Evolutionary conservation across 2,113 vertebrate genomes (phyloP), one percentile per base, ranked within the genome.

Genomic region (Sylvilagus bachmani): DNA sequence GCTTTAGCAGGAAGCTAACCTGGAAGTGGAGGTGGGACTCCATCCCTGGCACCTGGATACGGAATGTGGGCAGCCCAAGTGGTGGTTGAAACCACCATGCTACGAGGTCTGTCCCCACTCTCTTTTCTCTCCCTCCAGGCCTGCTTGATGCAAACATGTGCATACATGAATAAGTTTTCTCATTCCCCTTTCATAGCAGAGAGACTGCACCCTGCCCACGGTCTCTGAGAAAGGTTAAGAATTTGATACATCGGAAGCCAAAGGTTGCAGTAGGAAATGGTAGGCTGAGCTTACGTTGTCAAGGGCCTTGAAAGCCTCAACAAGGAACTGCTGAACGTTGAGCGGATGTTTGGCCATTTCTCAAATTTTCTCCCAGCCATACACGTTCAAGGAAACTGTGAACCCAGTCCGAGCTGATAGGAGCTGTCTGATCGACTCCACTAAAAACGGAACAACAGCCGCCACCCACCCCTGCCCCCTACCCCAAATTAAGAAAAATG

Each of bases 401-500:
- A 10, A 53, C 33, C 12, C 25, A 73, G 53, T 62, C 4, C 2
- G 73, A 90, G 24, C 66, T 78, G 12, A 19, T 13, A 3, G 58
- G 49, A 17, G 24, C 36, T 69, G 14, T 62, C 71, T 51, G 36
- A 44, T 24, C n/a, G 25, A 82, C n/a, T 49, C 88, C 8, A 84
- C 53, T 77, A 83, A 70, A 82, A 90, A 61, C 53, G 67, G 17
- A 87, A 21, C 22, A 64, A 12, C 49, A 51, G 73, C 29, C 55
- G 6, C 69, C 22, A 9, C 29, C n/a, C 6, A 7, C 7, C n/a
- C 29, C 69, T 4, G 9, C 17, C 38, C 81, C 49, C 33, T 19
- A 25, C n/a, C 38, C 6, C 36, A 95, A 84, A 97, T 86, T 8
- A 87, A 70, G 94, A 95, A 92, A 85, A 73, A 89, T 75, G 87